Percentiles rank a stretch among this genome's conserved stretches.
Conservation (phyloP, 2,113 vertebrate genomes). For the Rhagologus leucostigma region DNA sequence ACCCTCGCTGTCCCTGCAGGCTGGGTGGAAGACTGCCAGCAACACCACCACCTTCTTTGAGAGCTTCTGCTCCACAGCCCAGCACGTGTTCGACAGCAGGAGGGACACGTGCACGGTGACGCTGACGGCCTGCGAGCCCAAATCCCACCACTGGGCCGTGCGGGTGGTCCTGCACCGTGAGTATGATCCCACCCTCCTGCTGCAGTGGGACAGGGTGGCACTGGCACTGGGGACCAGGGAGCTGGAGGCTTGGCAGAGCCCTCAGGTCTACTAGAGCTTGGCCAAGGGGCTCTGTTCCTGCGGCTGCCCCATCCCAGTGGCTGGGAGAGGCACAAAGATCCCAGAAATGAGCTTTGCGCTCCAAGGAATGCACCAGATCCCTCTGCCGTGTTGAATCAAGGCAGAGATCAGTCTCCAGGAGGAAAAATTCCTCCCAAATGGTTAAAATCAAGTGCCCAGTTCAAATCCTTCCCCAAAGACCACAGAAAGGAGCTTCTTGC, state of each 20-base stretch:
- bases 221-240: fast-evolving
- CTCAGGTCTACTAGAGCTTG: background rate
- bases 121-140: background rate
- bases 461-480: background rate
- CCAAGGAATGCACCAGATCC: background rate
- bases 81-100: conserved; percentile 7
- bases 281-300: background rate
- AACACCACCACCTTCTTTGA: background rate
- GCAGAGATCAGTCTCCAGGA: background rate
- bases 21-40: fast-evolving
- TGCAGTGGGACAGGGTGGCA: fast-evolving
- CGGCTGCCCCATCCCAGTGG: background rate
- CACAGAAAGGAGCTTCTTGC: background rate
- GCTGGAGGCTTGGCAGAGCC: background rate
- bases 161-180: background rate
- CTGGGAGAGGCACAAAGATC: fast-evolving
- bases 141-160: background rate
- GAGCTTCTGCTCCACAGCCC: conserved; percentile 57
- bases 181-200: background rate
- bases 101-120: conserved; percentile 33
- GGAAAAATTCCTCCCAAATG: background rate
- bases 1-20: background rate
- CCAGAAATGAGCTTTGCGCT: background rate
- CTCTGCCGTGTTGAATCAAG: background rate
- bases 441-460: background rate